A percentile compares a stretch with the other conserved stretches of the same genome.
Evolutionary conservation across 2,113 vertebrate species (phyloP).

Genomic region (Pluvianellus socialis): DNA sequence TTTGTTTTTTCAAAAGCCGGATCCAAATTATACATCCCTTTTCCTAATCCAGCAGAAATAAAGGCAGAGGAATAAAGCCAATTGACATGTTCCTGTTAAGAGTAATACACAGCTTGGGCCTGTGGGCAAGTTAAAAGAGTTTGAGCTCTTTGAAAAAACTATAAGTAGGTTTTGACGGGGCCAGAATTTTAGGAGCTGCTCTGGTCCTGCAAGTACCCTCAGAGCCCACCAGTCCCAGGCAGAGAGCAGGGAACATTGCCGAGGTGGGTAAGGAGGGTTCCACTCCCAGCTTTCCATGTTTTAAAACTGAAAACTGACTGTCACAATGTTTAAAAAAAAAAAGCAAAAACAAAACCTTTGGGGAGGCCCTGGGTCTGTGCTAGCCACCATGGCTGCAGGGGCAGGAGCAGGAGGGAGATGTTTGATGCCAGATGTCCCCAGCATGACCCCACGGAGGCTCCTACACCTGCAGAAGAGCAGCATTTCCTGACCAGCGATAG

Average conservation of each 20-base stretch:
- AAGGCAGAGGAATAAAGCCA: neutral
- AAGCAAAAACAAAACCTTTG: neutral
- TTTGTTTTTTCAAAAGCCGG: neutral
- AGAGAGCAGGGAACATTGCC: neutral
- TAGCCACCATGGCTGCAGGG: neutral
- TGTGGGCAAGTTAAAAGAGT: neutral
- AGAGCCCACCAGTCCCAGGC: neutral
- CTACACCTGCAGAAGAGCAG: neutral
- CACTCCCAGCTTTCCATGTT: neutral
- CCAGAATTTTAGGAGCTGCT: neutral
- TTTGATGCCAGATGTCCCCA: neutral
- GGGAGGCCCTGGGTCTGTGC: neutral
- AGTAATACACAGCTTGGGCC: neutral
- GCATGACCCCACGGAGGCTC: neutral
- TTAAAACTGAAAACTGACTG: neutral
- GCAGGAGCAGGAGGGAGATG: neutral
- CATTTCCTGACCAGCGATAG: neutral
- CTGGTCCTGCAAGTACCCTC: neutral
- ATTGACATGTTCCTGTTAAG: neutral
- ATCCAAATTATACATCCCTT: neutral
- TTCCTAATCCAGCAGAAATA: neutral
- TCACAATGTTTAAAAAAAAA: too few relatives aligned
- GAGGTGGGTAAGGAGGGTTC: accelerated
- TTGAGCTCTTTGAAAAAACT: neutral
- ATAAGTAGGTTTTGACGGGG: neutral